Base-by-base conservation (phyloP, 2,797 vertebrate species). In the Cyclura pinguis region DNA sequence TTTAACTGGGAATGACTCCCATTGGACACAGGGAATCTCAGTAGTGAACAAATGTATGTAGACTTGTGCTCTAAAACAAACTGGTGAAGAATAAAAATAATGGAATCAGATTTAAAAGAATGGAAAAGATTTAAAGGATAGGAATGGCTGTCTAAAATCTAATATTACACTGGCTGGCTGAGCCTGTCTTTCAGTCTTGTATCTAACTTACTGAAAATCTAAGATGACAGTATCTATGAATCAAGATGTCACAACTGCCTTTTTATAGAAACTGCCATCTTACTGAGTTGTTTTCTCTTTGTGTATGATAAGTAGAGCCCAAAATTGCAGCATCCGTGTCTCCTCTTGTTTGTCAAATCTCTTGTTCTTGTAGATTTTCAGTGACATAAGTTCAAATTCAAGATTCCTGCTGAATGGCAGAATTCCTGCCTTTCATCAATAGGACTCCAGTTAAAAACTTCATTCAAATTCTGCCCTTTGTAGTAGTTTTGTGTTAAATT, bases 331-430 rank as follows among this genome's bases (percentile, higher is more conserved):
- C 16, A 55, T 24, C n/a, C 80, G 27, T 67, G 57, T 20, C 32
- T 67, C 6, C 18, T 67, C 32, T 67, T 84, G 24, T 77, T 77
- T 84, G 59, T 78, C 80, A 78, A 91, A 83, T 78, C 29, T 67
- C 18, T 24, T 62, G 8, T 27, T 87, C 12, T 69, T 84, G 6
- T 20, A 76, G 16, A 64, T 74, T 83, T 47, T 72, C 87, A 47
- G 42, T 16, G 77, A 78, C 47, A 77, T 67, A 59, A 38, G 38
- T 59, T 64, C 42, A 52, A 42, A 78, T 52, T 35, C 29, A 10
- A 32, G 20, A 27, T 89, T 35, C 84, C 10, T 6, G 38, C 35
- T 83, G 4, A 27, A 57, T 32, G 6, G 12, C n/a, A 69, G 50
- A 10, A 64, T 6, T 84, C 16, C 20, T 77, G 24, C 59, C 50